Base-by-base conservation (phyloP, 2,888 invertebrate genomes). In the Monochamus alternatus region DNA sequence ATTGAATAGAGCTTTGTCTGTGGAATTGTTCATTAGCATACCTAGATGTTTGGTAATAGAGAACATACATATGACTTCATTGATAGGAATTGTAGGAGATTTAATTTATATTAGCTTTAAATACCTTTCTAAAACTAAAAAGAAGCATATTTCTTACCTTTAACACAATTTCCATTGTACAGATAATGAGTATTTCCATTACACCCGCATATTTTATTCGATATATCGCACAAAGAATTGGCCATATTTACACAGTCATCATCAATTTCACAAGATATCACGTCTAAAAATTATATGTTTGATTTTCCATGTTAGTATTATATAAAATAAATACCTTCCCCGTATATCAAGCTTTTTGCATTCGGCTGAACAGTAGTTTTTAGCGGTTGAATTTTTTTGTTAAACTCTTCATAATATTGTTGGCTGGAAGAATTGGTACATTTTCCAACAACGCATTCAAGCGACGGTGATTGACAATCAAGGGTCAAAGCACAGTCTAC, bases 401-500 rank as follows among this genome's bases (percentile, higher is more conserved):
- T 12, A 9, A 47, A 47, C 7, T 9, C 3, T 12, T 10, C 12
- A 47, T 8, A 47, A 47, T 12, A 10, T 10, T 47, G 38, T 10
- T 47, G 8, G 47, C 12, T 47, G 47, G 47, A 47, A 12, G 47
- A 12, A 47, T 47, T 12, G n/a, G 51, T 51, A 76, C 84, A 84
- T 73, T 73, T 80, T 52, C 84, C 84, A 64, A 80, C 43, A 22
- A 75, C 47, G 63, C 84, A 84, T 67, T 60, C 38, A 52, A 12
- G 22, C 31, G 52, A 14, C 30, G 32, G 10, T 55, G 74, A 75
- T 32, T 80, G 67, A 67, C 84, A 85, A 60, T 85, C 84, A 10
- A 65, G 74, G 43, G 80, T 74, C 70, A 85, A 78, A 31, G 85
- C 82, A 67, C 85, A 85, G 51, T 74, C 83, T 81, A 60, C 66